phyloP scores from a whole-genome alignment of 2,888 invertebrate genomes.

The Pristionchus maxplancki region DNA sequence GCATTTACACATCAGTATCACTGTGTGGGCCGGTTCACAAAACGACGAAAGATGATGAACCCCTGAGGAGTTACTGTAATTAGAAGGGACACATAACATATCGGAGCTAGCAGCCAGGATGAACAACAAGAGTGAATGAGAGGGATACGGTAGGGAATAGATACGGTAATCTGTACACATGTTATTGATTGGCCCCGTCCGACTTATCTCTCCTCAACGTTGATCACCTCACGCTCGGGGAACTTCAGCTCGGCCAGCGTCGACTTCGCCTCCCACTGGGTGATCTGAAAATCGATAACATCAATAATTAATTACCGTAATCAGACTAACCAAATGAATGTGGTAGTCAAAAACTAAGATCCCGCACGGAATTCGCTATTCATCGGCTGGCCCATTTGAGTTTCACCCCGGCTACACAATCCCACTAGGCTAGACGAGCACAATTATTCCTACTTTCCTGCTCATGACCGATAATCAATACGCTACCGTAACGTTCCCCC shows the following conservation, averaged over 20 bases:
- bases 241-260: conserved; percentile 89
- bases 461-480: neutral
- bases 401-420: neutral
- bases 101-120: neutral
- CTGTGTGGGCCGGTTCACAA: neutral
- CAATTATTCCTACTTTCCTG: neutral
- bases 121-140: neutral
- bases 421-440: neutral
- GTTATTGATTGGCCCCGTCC: neutral
- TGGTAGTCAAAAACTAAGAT: too few species aligned
- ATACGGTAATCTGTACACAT: conserved; percentile 15
- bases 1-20: neutral
- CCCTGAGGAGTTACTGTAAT: neutral
- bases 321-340: neutral
- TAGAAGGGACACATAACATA: neutral
- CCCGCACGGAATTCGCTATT: too few species aligned
- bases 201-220: conserved; percentile 86
- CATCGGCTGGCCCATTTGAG: too few species aligned
- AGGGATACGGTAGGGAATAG: neutral
- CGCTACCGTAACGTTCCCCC: neutral
- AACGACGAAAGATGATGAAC: neutral
- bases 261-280: conserved; percentile 85
- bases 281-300: conserved; percentile 82
- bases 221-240: conserved; percentile 94
- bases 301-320: neutral